Conservation (phyloP, 2,113 vertebrate genomes). For the Albula glossodonta region DNA sequence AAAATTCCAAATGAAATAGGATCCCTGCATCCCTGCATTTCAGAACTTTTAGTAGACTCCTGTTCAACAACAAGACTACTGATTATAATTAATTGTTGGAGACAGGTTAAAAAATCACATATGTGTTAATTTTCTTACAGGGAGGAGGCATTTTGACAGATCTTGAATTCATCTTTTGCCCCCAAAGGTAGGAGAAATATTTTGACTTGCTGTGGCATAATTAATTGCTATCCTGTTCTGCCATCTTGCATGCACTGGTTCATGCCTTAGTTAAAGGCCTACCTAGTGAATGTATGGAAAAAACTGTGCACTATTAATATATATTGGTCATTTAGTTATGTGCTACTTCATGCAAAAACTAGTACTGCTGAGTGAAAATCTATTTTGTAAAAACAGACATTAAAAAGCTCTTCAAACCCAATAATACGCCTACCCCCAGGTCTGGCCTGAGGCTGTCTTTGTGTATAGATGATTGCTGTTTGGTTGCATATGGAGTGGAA, state of each 20-base stretch:
- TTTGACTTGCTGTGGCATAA: neutral
- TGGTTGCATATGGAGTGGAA: neutral
- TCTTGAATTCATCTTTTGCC: neutral
- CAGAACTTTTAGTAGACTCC: neutral
- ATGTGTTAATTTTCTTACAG: constrained; percentile 2
- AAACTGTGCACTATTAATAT: too few species aligned
- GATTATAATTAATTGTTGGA: neutral
- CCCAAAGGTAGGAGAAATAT: constrained; percentile 21
- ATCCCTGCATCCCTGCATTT: too few species aligned
- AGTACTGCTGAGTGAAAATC: neutral
- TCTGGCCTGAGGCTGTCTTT: neutral
- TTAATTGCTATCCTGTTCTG: neutral
- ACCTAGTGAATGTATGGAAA: neutral
- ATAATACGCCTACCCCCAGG: too few species aligned
- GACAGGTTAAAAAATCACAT: neutral
- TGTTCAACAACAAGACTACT: neutral
- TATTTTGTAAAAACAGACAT: neutral
- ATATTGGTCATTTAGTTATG: too few species aligned
- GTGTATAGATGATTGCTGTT: neutral
- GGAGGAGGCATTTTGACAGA: neutral
- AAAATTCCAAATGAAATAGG: too few species aligned
- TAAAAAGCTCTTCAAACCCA: too few species aligned
- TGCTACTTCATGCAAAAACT: too few species aligned
- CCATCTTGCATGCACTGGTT: neutral
- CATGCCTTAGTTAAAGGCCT: neutral